Conservation (phyloP, 2,113 vertebrate genomes). For the Phalacrocorax carbo region DNA sequence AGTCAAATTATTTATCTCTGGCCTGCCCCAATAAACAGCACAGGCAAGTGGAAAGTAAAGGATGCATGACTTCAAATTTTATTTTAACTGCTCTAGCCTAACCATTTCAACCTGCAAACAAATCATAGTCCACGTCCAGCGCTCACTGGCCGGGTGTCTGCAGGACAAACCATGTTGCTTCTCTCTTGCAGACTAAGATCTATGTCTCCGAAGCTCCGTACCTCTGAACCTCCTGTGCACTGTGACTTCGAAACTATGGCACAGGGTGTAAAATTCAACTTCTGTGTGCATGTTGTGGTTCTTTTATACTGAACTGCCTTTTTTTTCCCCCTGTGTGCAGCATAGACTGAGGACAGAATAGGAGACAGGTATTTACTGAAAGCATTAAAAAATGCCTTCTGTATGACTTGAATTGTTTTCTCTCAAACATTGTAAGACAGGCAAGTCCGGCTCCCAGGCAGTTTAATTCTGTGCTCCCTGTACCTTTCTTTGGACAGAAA, state of each 20-base stretch:
- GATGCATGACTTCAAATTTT: not conserved
- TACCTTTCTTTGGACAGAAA: not conserved
- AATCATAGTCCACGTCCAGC: not conserved
- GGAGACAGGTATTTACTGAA: not conserved
- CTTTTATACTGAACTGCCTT: not conserved
- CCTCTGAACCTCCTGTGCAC: too few species aligned
- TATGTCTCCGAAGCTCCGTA: rapidly evolving
- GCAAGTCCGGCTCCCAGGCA: not conserved
- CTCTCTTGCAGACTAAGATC: not conserved
- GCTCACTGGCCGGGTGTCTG: not conserved
- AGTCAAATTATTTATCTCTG: not conserved
- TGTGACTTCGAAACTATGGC: not conserved
- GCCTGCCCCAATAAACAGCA: not conserved
- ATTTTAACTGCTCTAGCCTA: not conserved
- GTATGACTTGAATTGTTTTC: not conserved
- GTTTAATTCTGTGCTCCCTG: not conserved
- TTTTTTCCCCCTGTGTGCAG: not conserved
- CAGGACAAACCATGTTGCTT: not conserved
- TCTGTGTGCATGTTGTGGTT: not conserved
- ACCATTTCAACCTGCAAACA: not conserved
- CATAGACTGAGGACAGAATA: not conserved
- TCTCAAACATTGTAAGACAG: not conserved
- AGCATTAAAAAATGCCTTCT: not conserved
- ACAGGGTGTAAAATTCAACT: not conserved
- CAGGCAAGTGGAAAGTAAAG: not conserved